Percentiles rank a stretch among this genome's conserved stretches.
phyloP scores from a whole-genome alignment of 1,140 invertebrate genomes.

The Pectinophora gossypiella region DNA sequence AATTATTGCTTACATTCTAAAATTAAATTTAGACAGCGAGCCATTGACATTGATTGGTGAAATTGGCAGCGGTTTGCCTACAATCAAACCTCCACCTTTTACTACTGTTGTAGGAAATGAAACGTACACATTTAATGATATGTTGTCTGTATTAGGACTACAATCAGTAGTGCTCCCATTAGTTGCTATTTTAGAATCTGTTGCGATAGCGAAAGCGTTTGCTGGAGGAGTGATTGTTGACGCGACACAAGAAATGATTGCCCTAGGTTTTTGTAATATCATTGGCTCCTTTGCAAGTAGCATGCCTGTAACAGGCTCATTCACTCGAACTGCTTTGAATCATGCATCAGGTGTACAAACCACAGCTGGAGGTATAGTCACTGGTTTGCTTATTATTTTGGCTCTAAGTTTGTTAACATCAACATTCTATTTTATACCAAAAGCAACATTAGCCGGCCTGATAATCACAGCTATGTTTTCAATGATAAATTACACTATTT shows the following conservation, averaged over 20 bases:
- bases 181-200: constrained; percentile 85
- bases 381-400: constrained; percentile 43
- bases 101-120: constrained; percentile 72
- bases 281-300: constrained; percentile 90
- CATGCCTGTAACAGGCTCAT: constrained; percentile 92
- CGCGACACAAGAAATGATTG: constrained; percentile 90
- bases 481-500: constrained; percentile 51
- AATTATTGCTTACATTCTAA: constrained; percentile 76
- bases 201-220: constrained; percentile 91
- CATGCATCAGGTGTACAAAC: constrained; percentile 93
- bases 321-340: constrained; percentile 93
- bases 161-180: constrained; percentile 83
- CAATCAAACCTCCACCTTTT: constrained; percentile 80
- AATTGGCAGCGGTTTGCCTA: constrained; percentile 79
- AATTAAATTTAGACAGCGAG: constrained; percentile 49
- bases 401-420: constrained; percentile 54
- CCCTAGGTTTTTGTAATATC: constrained; percentile 88
- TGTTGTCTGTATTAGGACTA: constrained; percentile 78
- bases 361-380: constrained; percentile 87
- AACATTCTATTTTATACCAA: constrained; percentile 63
- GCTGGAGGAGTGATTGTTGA: constrained; percentile 75
- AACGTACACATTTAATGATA: constrained; percentile 77
- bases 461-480: constrained; percentile 63
- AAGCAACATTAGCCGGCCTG: constrained; percentile 56
- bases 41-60: constrained; percentile 78